phyloP scores from a whole-genome alignment of 2,797 vertebrate genomes.

The Halcyon badia region DNA sequence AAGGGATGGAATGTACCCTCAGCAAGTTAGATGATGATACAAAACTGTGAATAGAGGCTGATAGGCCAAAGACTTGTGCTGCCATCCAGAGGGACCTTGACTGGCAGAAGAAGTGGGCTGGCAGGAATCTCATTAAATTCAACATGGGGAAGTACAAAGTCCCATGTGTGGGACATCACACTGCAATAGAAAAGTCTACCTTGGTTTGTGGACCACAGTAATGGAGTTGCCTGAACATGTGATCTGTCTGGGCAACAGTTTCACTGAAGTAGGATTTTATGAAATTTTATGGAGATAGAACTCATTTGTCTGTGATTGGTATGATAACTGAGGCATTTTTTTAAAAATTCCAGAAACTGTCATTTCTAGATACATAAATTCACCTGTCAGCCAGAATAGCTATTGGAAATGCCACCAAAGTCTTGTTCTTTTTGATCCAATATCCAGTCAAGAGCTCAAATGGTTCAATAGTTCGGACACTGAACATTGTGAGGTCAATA shows the following conservation, averaged over 20 bases:
- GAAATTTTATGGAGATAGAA: background rate
- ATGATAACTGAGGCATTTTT: conserved; percentile 3
- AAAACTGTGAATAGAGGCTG: background rate
- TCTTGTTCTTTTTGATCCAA: background rate
- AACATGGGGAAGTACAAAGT: background rate
- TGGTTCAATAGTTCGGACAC: background rate
- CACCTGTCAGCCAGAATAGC: conserved; percentile 7
- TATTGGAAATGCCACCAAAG: conserved; percentile 1
- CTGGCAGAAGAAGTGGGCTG: background rate
- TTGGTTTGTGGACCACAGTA: background rate
- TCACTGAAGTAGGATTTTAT: background rate
- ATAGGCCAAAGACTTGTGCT: background rate
- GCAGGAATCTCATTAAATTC: background rate
- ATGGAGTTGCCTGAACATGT: background rate
- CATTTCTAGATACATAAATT: conserved; percentile 13
- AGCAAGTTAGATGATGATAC: background rate
- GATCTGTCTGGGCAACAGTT: background rate
- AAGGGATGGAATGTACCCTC: background rate
- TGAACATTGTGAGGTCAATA: background rate
- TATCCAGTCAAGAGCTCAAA: background rate
- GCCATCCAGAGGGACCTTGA: background rate
- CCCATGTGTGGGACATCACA: background rate
- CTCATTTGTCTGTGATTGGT: background rate
- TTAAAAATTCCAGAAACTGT: background rate
- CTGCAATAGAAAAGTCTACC: background rate